phyloP scores from a whole-genome alignment of 1,140 invertebrate genomes.

The Phortica variegata region DNA sequence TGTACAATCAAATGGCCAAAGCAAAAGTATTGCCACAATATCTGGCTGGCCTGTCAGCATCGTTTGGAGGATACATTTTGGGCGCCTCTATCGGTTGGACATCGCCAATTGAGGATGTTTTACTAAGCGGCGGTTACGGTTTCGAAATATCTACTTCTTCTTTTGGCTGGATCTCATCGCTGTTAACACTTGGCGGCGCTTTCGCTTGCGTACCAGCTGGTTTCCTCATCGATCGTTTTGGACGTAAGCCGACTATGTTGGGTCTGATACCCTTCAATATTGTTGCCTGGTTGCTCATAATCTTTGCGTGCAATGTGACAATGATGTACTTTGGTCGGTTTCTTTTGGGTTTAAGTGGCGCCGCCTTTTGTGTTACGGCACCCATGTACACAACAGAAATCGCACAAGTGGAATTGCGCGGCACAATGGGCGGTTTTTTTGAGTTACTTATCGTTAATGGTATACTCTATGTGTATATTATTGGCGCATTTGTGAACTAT shows the following conservation, averaged over 20 bases:
- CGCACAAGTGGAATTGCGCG: conserved; percentile 66
- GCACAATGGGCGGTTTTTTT: conserved; percentile 68
- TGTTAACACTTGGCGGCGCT: background rate
- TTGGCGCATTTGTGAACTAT: conserved; percentile 57
- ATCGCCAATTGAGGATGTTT: background rate
- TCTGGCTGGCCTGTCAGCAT: background rate
- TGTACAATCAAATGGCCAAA: background rate
- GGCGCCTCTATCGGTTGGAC: background rate
- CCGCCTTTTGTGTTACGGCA: conserved; percentile 68
- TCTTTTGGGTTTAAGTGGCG: conserved; percentile 64
- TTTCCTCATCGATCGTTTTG: background rate
- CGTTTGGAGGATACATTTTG: background rate
- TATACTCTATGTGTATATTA: conserved; percentile 63
- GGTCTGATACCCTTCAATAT: background rate
- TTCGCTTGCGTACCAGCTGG: background rate
- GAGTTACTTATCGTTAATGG: conserved; percentile 67
- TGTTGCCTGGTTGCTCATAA: background rate
- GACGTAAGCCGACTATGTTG: background rate
- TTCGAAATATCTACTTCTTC: background rate
- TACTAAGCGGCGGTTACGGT: background rate
- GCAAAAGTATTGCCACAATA: background rate
- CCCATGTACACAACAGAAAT: conserved; percentile 74
- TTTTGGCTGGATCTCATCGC: background rate
- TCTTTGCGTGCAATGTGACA: background rate
- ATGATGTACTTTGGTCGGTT: background rate